phyloP scores from a whole-genome alignment of 2,888 invertebrate genomes.

The Allacma fusca region DNA sequence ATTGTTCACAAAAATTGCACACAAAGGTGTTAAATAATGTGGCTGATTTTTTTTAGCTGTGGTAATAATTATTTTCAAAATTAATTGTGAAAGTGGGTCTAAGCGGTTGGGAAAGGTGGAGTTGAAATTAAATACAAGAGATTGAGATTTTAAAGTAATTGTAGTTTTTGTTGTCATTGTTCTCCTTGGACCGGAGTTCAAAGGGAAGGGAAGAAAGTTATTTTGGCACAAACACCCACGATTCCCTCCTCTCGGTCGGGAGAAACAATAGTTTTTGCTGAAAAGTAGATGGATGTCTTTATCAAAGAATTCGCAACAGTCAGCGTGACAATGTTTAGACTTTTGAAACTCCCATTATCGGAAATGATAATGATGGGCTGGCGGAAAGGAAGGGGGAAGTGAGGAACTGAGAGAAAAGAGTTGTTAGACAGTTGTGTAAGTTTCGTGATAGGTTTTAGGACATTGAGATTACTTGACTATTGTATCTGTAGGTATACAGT shows the following conservation, averaged over 20 bases:
- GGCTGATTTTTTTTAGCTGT: no score
- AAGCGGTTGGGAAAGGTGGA: no score
- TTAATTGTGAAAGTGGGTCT: no score
- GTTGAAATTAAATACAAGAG: no score
- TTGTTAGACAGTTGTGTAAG: neutral
- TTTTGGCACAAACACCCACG: neutral
- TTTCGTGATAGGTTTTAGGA: neutral
- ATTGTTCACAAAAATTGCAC: no score
- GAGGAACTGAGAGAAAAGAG: constrained; percentile 5
- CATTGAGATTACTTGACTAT: neutral
- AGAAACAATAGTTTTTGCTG: neutral
- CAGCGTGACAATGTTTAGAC: neutral
- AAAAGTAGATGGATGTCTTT: neutral
- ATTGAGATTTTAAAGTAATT: no score
- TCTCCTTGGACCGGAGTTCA: no score
- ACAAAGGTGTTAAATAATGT: no score
- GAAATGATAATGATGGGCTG: constrained; percentile 14
- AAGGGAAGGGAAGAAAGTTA: neutral
- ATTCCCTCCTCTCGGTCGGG: no score
- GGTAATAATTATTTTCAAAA: no score
- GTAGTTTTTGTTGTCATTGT: no score
- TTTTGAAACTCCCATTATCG: neutral
- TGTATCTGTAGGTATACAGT: neutral
- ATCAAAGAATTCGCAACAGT: neutral
- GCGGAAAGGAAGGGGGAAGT: neutral